These are phyloP conservation scores for Dreissena polymorpha DNA, from an alignment of 1,140 invertebrate species.

Conservation along the genomic window DNA sequence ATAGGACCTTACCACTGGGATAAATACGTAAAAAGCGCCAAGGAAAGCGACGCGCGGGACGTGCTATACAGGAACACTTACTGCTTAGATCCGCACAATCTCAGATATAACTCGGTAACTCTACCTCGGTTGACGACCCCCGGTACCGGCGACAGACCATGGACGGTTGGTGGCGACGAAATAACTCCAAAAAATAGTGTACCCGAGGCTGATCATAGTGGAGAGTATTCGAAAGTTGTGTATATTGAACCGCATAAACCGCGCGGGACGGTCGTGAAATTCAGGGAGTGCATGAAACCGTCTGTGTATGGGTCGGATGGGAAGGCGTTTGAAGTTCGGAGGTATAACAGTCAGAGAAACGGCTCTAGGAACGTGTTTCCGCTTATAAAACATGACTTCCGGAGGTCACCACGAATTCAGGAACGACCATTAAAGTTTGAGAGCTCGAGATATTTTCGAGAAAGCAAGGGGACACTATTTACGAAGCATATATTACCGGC, in stretches of 20 bases:
- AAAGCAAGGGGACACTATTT: constrained; percentile 31
- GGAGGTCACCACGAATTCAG: constrained; percentile 10
- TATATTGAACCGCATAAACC: constrained; percentile 45
- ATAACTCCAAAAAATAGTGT: neutral
- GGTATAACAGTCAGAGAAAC: neutral
- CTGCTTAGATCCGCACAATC: constrained; percentile 15
- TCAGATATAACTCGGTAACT: constrained; percentile 30
- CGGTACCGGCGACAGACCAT: constrained; percentile 5
- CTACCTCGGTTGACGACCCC: constrained; percentile 31
- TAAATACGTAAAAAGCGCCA: constrained; percentile 1
- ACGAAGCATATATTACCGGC: constrained; percentile 12
- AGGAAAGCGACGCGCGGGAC: constrained; percentile 30
- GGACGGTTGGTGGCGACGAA: constrained; percentile 37
- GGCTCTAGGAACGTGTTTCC: neutral
- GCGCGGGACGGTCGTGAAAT: constrained; percentile 30
- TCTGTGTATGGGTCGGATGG: neutral
- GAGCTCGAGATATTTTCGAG: constrained; percentile 18
- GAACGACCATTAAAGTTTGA: constrained; percentile 42
- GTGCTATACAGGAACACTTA: constrained; percentile 48
- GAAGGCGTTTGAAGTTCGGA: constrained; percentile 17
- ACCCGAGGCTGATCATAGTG: neutral
- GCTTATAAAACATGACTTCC: constrained; percentile 27
- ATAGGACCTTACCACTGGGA: constrained; percentile 42
- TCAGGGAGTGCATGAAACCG: constrained; percentile 46
- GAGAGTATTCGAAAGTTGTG: constrained; percentile 38